phyloP scores from a whole-genome alignment of 2,113 vertebrate species.

The Lucifuga dentata region DNA sequence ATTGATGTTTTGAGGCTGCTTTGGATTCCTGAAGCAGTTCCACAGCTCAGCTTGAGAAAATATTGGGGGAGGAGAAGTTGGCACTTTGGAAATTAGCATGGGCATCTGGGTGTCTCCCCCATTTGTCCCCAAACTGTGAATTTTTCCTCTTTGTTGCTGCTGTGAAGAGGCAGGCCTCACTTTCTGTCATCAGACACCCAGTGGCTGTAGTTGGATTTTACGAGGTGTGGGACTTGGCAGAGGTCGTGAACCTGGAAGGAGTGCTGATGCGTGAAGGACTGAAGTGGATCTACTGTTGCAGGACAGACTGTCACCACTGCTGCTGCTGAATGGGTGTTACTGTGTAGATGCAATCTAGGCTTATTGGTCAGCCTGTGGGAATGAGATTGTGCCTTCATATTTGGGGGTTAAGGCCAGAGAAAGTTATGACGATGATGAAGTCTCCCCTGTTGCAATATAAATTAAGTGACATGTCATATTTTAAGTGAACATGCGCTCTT shows the following conservation, averaged over 20 bases:
- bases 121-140: slow-evolving; percentile 1
- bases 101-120: not conserved
- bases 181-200: not conserved
- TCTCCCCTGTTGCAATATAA: no score
- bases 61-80: not conserved
- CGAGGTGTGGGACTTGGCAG: not conserved
- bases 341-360: not conserved
- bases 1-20: not conserved
- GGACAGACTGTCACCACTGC: not conserved
- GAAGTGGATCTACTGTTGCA: slow-evolving; percentile 8
- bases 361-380: not conserved
- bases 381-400: not conserved
- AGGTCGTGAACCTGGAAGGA: slow-evolving; percentile 22
- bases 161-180: not conserved
- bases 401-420: not conserved
- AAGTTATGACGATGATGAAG: not conserved
- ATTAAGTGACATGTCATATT: no score
- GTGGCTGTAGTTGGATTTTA: slow-evolving; percentile 10
- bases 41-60: not conserved
- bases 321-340: not conserved
- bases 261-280: slow-evolving; percentile 12
- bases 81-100: slow-evolving; percentile 13
- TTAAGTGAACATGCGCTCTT: no score
- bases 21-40: not conserved
- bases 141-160: slow-evolving; percentile 24